Percentiles rank a stretch among this genome's conserved stretches.
phyloP scores from a whole-genome alignment of 2,113 vertebrate genomes.

The Tragelaphus buxtoni region DNA sequence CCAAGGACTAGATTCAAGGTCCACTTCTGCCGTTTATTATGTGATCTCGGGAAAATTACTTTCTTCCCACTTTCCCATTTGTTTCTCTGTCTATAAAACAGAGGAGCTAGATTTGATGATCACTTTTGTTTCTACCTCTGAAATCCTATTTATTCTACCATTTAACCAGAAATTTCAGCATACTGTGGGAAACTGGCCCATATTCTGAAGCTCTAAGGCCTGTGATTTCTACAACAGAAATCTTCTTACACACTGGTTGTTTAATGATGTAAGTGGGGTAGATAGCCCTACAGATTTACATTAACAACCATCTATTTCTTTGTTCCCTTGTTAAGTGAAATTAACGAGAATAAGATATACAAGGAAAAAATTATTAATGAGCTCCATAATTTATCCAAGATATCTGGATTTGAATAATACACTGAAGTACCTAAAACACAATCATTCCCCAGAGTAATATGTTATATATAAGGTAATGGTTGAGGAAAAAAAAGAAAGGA shows the following conservation, averaged over 20 bases:
- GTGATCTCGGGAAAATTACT: neutral
- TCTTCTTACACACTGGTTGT: neutral
- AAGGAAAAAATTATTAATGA: slow-evolving; percentile 13
- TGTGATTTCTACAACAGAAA: neutral
- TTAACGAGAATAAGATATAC: slow-evolving; percentile 17
- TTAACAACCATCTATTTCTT: neutral
- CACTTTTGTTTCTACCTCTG: neutral
- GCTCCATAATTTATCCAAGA: slow-evolving; percentile 14
- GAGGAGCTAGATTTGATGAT: neutral
- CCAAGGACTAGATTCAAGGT: neutral
- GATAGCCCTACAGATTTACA: neutral
- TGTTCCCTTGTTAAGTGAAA: slow-evolving; percentile 26
- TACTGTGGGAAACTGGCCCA: neutral
- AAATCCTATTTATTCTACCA: neutral
- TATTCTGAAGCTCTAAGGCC: neutral
- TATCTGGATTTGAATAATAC: slow-evolving; percentile 23
- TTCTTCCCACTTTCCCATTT: neutral
- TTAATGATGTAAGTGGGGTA: neutral
- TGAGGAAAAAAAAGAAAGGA: slow-evolving; percentile 73
- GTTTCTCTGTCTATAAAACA: neutral
- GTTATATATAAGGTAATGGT: slow-evolving; percentile 46
- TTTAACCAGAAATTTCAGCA: neutral
- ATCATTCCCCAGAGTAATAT: slow-evolving; percentile 18
- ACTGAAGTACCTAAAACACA: slow-evolving; percentile 26
- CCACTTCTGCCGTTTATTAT: neutral